Evolutionary conservation across 2,888 invertebrate genomes (phyloP).

Genomic region (Ectemnius cavifrons): DNA sequence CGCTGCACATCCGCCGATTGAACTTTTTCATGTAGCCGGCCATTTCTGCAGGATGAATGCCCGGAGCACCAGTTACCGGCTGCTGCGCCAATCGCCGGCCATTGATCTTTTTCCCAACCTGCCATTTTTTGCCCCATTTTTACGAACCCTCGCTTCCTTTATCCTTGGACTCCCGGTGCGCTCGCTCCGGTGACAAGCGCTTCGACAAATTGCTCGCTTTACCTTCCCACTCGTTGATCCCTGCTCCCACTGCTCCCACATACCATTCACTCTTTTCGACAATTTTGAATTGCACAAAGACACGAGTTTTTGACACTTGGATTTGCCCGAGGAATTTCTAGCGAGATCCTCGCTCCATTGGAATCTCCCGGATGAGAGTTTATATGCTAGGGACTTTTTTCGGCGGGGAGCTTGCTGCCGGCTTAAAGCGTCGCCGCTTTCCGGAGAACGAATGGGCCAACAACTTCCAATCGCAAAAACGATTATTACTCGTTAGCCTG

Average conservation of each 20-base stretch:
- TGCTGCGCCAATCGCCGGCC: conserved; percentile 48
- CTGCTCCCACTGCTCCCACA: no score
- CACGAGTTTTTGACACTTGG: no score
- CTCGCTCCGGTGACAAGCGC: no score
- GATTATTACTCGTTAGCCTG: conserved; percentile 73
- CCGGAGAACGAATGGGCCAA: conserved; percentile 66
- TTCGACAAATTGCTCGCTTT: no score
- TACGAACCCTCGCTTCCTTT: conserved; percentile 23
- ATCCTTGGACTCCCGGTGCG: conserved; percentile 7
- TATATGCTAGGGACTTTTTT: conserved; percentile 48
- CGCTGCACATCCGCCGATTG: conserved; percentile 62
- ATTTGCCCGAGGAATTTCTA: no score
- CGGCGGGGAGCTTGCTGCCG: neutral
- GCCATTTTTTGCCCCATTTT: conserved; percentile 21
- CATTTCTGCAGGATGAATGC: conserved; percentile 56
- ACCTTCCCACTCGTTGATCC: no score
- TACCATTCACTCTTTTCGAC: no score
- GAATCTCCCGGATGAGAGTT: no score
- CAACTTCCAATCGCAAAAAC: conserved; percentile 71
- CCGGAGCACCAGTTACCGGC: conserved; percentile 35
- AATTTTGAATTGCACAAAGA: no score
- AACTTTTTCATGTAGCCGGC: conserved; percentile 53
- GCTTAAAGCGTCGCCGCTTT: conserved; percentile 26
- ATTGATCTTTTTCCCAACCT: conserved; percentile 27
- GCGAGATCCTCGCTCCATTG: no score